Evolutionary conservation across 2,888 invertebrate genomes (phyloP), one percentile per base, ranked within the genome.

Genomic region (Gastrophysa polygoni): DNA sequence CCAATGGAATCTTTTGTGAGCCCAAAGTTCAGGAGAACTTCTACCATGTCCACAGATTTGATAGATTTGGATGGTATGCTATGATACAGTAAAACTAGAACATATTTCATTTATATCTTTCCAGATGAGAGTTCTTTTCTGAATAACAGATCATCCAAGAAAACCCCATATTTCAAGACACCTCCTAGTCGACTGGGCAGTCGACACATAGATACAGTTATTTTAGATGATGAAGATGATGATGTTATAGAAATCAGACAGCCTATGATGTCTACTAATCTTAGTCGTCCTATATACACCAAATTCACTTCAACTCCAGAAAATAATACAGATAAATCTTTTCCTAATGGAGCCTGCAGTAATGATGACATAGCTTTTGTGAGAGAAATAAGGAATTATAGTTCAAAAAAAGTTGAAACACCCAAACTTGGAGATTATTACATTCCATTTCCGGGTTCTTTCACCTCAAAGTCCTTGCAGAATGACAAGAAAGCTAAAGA

Each of bases 321-420:
- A 16, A 51, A 50, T 38, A 21, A 11, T 28, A 14, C 24, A 14
- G 32, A 58, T 24, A 56, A 44, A 46, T 24, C 21, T 20, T 56
- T 5, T 47, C 10, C 52, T 50, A 64, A 64, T 59, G 61, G 59
- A 43, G 49, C 14, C 38, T 14, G 32, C 60, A 72, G 72, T 16
- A 69, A 74, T 47, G 75, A 78, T 61, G 78, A 80, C 61, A 67
- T 80, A 7, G 70, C 67, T 21, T 76, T 77, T 61, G 68, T 78
- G 6, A 73, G 71, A 56, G 71, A 71, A 57, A 68, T 64, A 3
- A 74, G 73, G 60, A 68, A 75, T 32, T 64, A 72, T 0, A 61
- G 57, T 20, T 70, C 69, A 21, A 78, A 75, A 61, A 69, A 67
- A 60, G 10, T 52, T 4, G 70, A 73, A 57, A 70, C 74, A 6